Evolutionary conservation across 2,888 invertebrate genomes (phyloP), one percentile per base, ranked within the genome.

Genomic region (Tetrapedia diversipes): DNA sequence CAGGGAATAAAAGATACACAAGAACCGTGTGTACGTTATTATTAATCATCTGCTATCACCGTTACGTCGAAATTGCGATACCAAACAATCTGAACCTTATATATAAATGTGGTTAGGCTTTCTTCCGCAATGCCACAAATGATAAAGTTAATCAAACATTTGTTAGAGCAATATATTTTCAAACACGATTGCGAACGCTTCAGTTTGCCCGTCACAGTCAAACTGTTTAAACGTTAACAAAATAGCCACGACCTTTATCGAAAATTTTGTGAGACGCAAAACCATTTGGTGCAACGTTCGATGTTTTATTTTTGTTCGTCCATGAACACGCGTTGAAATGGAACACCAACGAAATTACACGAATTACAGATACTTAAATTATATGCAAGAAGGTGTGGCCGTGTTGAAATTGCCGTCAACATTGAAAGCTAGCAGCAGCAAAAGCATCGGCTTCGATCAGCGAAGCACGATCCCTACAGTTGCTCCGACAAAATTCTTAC

Each of bases 311-410:
- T 57, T 19, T 2, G 11, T 22, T 24, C 14, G 11, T 24, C 22
- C 7, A 41, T n/a, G n/a, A n/a, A n/a, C n/a, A n/a, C n/a, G n/a
- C 22, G 34, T 14, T n/a, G n/a, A 49, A 22, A 77, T 84, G 77
- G 56, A 67, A 2, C n/a, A 47, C 27, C 43, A 8, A 27, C 65
- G 32, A 6, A 73, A 32, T 16, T 83, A 79, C 24, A 14, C 65
- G 16, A 87, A 81, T 71, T 79, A 82, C 72, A 85, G 84, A 24
- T 81, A 82, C 27, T 60, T 75, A 4, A 88, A 81, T 84, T 85
- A 82, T 11, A 22, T 80, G 37, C 59, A 80, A 43, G 77, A 76
- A 27, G 82, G 83, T 24, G 60, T 86, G 4, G 84, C 88, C 1
- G 49, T 76, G 16, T 69, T 86, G 10, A 81, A 84, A 57, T 45